These are phyloP conservation scores for Montipora sp. DNA, from an alignment of 64 coral and sea anemone species.

Conservation along the genomic window DNA sequence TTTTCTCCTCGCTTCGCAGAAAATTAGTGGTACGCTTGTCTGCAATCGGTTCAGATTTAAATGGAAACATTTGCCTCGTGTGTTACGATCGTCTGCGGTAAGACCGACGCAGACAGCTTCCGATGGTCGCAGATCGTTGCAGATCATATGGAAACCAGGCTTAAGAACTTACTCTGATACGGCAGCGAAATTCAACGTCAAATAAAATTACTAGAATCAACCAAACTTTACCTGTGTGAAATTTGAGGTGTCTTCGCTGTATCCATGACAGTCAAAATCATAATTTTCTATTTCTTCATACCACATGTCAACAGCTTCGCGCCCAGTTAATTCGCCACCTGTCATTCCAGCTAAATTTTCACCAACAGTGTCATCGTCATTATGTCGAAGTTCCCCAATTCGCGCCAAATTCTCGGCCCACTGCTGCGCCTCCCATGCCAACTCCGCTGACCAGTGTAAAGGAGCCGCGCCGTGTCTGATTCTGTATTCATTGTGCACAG, in stretches of 20 bases:
- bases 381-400: conserved; percentile 85
- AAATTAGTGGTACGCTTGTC: too few species aligned
- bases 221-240: conserved; percentile 82
- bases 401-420: conserved; percentile 86
- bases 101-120: too few species aligned
- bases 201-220: not conserved
- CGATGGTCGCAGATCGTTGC: too few species aligned
- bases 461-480: conserved; percentile 81
- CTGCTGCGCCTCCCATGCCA: conserved; percentile 93
- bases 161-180: too few species aligned
- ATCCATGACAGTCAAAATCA: conserved; percentile 80
- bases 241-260: conserved; percentile 92
- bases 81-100: too few species aligned
- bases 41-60: too few species aligned
- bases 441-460: conserved; percentile 87
- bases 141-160: too few species aligned
- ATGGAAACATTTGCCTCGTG: too few species aligned
- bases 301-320: conserved; percentile 94
- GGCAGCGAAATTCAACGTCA: too few species aligned
- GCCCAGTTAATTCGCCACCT: conserved; percentile 80
- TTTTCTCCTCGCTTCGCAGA: too few species aligned
- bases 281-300: conserved; percentile 94
- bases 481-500: conserved; percentile 90
- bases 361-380: conserved; percentile 81
- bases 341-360: conserved; percentile 97